These are phyloP conservation scores for Acromyrmex charruanus DNA, from an alignment of 1,140 invertebrate species.

Conservation along the genomic window DNA sequence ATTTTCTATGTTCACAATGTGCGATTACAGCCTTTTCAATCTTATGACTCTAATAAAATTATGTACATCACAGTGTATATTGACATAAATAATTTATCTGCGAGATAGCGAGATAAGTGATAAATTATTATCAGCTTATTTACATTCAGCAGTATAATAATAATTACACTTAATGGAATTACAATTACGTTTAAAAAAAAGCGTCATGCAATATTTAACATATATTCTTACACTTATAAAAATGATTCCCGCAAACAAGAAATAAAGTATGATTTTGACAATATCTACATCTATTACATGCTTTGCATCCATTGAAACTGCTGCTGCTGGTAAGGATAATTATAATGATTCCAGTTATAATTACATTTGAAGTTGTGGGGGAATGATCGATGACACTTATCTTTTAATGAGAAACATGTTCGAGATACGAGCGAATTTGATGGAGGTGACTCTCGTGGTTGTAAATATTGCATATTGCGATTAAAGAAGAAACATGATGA, in stretches of 20 bases:
- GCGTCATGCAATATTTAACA: slow-evolving; percentile 78
- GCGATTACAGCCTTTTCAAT: neutral
- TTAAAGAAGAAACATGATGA: slow-evolving; percentile 67
- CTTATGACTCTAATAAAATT: neutral
- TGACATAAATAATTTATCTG: too few species aligned
- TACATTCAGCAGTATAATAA: slow-evolving; percentile 5
- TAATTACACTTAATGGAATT: slow-evolving; percentile 30
- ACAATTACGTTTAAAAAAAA: slow-evolving; percentile 67
- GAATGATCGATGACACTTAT: too few species aligned
- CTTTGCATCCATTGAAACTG: slow-evolving; percentile 26
- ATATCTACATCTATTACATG: slow-evolving; percentile 45
- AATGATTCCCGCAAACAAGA: neutral
- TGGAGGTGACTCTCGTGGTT: neutral
- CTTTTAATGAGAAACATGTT: too few species aligned
- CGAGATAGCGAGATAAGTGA: neutral
- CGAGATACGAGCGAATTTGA: too few species aligned
- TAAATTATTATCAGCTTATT: slow-evolving; percentile 6
- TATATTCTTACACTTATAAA: slow-evolving; percentile 15
- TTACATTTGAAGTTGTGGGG: too few species aligned
- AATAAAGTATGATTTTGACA: neutral
- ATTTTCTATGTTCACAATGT: neutral
- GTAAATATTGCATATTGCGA: slow-evolving; percentile 8
- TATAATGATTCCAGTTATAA: neutral
- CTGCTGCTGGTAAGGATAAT: neutral
- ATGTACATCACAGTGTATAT: too few species aligned